phyloP scores from a whole-genome alignment of 2,888 invertebrate species.

The Lasiommata megera region DNA sequence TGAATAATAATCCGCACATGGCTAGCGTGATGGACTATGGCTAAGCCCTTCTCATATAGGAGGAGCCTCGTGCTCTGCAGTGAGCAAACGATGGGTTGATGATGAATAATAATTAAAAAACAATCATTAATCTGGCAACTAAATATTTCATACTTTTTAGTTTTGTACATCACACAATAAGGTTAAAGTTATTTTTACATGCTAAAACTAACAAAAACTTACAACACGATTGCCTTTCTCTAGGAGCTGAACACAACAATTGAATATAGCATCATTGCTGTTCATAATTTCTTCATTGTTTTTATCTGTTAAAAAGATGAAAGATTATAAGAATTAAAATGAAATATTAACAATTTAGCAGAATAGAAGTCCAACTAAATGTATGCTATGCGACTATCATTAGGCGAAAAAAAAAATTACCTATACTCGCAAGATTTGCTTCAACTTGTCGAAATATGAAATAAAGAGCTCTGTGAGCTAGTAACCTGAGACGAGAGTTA shows the following conservation, averaged over 20 bases:
- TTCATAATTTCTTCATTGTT: background rate
- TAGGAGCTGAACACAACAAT: conserved; percentile 42
- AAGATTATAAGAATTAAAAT: background rate
- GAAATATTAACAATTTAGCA: background rate
- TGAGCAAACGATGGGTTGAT: too few relatives aligned
- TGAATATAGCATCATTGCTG: conserved; percentile 30
- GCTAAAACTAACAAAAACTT: conserved; percentile 29
- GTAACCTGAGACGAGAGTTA: conserved; percentile 26
- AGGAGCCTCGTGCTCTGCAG: too few relatives aligned
- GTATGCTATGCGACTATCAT: too few relatives aligned
- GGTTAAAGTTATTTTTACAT: conserved; percentile 6
- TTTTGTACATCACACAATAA: too few relatives aligned
- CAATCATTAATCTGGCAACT: too few relatives aligned
- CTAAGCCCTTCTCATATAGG: too few relatives aligned
- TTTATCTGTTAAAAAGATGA: conserved; percentile 17
- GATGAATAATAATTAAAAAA: too few relatives aligned
- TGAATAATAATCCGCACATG: too few relatives aligned
- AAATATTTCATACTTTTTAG: too few relatives aligned
- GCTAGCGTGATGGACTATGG: too few relatives aligned
- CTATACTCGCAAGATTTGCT: conserved; percentile 42
- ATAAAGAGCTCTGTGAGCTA: conserved; percentile 45
- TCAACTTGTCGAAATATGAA: conserved; percentile 48
- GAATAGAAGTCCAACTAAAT: too few relatives aligned
- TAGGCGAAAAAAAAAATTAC: conserved; percentile 37
- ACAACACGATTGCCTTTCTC: conserved; percentile 48